phyloP scores from a whole-genome alignment of 2,888 invertebrate species.

The Gnatocerus cornutus region DNA sequence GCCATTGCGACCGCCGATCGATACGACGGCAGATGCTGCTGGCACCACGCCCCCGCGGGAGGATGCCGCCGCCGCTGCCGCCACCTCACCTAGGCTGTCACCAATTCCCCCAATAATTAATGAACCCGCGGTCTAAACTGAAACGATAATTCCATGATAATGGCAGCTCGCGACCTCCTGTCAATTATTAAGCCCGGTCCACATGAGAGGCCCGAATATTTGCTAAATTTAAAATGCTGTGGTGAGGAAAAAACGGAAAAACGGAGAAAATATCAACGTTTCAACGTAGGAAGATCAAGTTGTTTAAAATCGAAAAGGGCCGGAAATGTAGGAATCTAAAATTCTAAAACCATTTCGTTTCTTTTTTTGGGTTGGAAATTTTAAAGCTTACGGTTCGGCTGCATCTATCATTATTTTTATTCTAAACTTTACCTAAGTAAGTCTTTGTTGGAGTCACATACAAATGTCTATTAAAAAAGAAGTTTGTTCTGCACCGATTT shows the following conservation, averaged over 20 bases:
- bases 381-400: too few species aligned
- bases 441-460: too few species aligned
- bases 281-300: too few species aligned
- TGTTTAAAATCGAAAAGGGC: too few species aligned
- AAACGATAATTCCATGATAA: slow-evolving; percentile 74
- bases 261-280: too few species aligned
- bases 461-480: too few species aligned
- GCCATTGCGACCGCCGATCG: slow-evolving; percentile 63
- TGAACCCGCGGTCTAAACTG: slow-evolving; percentile 70
- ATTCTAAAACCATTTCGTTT: too few species aligned
- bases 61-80: slow-evolving; percentile 53
- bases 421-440: too few species aligned
- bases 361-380: too few species aligned
- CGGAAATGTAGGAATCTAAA: too few species aligned
- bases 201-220: slow-evolving; percentile 34
- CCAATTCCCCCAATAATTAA: slow-evolving; percentile 68
- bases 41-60: slow-evolving; percentile 58
- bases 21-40: slow-evolving; percentile 64
- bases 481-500: too few species aligned
- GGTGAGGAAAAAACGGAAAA: slow-evolving; percentile 1
- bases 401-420: too few species aligned
- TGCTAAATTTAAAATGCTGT: slow-evolving; percentile 18
- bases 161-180: slow-evolving; percentile 71
- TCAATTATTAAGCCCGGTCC: slow-evolving; percentile 61
- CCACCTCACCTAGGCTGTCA: slow-evolving; percentile 61